These are phyloP conservation scores for Manduca sexta DNA, from an alignment of 1,140 invertebrate species.

Conservation along the genomic window DNA sequence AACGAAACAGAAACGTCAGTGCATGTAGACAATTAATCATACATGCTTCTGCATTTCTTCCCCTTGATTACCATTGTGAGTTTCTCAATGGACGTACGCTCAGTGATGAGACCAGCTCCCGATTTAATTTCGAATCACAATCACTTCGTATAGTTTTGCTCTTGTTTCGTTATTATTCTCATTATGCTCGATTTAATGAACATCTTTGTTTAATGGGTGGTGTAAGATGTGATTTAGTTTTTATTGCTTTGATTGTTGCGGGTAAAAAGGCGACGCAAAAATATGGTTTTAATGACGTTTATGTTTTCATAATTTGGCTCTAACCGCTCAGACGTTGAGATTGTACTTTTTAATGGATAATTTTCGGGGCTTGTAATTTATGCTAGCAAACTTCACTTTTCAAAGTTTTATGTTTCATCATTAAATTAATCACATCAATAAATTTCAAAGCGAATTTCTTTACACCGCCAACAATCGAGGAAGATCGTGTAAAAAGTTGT, in stretches of 20 bases:
- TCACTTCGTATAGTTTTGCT: conserved; percentile 19
- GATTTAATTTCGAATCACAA: conserved; percentile 36
- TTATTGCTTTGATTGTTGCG: neutral
- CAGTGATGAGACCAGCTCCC: conserved; percentile 23
- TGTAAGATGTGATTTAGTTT: neutral
- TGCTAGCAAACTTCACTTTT: too few species aligned
- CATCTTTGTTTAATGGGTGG: conserved; percentile 20
- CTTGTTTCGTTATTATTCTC: conserved; percentile 26
- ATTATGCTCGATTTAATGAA: conserved; percentile 27
- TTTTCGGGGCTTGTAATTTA: too few species aligned
- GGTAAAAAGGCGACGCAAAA: too few species aligned
- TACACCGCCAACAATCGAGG: too few species aligned
- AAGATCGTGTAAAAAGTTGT: neutral
- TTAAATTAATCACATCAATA: too few species aligned
- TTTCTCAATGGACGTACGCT: conserved; percentile 24
- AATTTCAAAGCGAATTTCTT: too few species aligned
- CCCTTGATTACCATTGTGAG: conserved; percentile 35
- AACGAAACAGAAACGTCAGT: conserved; percentile 3
- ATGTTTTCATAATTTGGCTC: too few species aligned
- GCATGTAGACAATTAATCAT: conserved; percentile 31
- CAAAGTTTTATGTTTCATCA: too few species aligned
- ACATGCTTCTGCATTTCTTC: conserved; percentile 28
- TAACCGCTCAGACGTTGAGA: too few species aligned
- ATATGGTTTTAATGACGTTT: too few species aligned
- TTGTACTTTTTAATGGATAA: too few species aligned